Evolutionary conservation across 1,140 invertebrate species (phyloP), one percentile per base, ranked within the genome.

Genomic region (Bombus huntii): DNA sequence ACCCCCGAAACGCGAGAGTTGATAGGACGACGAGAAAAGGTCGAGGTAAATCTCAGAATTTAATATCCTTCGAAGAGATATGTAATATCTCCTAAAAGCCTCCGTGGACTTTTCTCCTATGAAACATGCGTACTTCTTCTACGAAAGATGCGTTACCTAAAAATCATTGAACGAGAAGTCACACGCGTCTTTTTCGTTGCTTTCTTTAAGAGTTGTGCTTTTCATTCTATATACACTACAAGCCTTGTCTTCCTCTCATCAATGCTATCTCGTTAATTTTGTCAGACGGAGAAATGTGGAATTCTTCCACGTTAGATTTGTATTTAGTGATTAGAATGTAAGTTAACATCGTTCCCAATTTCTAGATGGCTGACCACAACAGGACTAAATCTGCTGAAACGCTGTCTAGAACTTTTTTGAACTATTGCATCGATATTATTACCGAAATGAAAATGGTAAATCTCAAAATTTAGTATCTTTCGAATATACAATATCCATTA

Each of bases 1-100:
- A 82, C 85, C 81, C 79, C 81, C 82, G 83, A 86, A 86, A 78
- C 86, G 89, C 83, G 79, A 68, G 81, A 86, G 83, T 87, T 87
- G 88, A 89, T 81, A 79, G 85, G 86, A 57, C 78, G 83, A 83
- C 76, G 77, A 87, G 84, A 80, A 86, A 81, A 83, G 88, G 75
- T 82, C 76, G 88, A 92, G 91, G 93, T 93, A 94, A 94, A 94
- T 94, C 92, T 94, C 87, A 90, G 93, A 93, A 94, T 94, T 94
- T 93, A 94, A 94, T 94, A 93, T 94, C 92, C 91, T 93, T 93
- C 90, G 85, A 92, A 88, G 88, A 92, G 90, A 90, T 92, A 92
- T 92, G 93, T 93, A 94, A 93, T 93, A 94, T 93, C 89, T 81
- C 88, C 92, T 92, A 92, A 93, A 94, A 92, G 90, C 91, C 87